phyloP scores from a whole-genome alignment of 2,113 vertebrate genomes.

The Saguinus imperator region DNA sequence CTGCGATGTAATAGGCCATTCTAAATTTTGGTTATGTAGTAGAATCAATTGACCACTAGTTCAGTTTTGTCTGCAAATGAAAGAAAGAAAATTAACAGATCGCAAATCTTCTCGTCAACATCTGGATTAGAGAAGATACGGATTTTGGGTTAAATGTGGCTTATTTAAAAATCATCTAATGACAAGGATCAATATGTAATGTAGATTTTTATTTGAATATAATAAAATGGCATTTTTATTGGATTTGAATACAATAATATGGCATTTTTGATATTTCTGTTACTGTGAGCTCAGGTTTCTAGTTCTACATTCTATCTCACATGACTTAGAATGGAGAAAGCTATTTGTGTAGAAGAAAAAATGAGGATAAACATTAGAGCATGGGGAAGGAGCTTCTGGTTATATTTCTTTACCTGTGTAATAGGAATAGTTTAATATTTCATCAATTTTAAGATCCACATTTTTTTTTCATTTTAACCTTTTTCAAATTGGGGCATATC shows the following conservation, averaged over 20 bases:
- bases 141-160: background rate
- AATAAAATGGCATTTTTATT: background rate
- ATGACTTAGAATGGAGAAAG: background rate
- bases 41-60: background rate
- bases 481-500: background rate
- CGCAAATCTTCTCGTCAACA: background rate
- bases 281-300: background rate
- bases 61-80: constrained; percentile 42
- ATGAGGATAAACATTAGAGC: background rate
- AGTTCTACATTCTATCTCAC: background rate
- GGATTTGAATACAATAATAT: background rate
- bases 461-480: background rate
- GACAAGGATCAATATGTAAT: background rate
- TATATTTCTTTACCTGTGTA: background rate
- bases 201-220: background rate
- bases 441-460: background rate
- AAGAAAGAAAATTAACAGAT: constrained; percentile 61
- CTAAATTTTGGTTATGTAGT: background rate
- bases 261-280: background rate
- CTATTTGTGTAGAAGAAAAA: background rate
- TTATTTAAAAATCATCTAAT: background rate
- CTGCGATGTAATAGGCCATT: background rate
- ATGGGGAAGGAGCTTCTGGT: background rate
- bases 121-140: background rate
- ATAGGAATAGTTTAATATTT: background rate